A percentile compares a stretch with the other conserved stretches of the same genome.
Evolutionary conservation across 2,888 invertebrate genomes (phyloP).

Genomic region (Cylindroiulus punctatus): DNA sequence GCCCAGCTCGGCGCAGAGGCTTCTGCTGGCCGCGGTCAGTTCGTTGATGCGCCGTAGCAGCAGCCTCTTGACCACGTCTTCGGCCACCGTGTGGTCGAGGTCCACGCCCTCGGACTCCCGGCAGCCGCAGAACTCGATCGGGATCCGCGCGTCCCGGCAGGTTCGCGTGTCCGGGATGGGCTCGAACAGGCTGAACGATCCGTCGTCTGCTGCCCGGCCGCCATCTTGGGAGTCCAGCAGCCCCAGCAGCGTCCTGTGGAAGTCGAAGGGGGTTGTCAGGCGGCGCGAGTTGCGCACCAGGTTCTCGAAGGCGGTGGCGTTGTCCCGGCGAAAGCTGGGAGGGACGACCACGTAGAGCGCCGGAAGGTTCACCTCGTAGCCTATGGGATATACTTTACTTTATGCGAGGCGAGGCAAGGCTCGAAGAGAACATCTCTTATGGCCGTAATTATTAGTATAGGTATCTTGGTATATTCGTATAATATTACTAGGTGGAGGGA

Average conservation of each 20-base stretch:
- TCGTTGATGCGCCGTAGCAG: not conserved
- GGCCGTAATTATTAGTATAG: too few species aligned
- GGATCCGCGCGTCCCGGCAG: slow-evolving; percentile 33
- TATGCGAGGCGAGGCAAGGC: too few species aligned
- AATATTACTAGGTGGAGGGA: too few species aligned
- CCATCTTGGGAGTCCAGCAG: not conserved
- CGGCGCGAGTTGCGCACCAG: not conserved
- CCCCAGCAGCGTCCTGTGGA: slow-evolving; percentile 12
- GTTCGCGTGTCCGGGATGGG: slow-evolving; percentile 24
- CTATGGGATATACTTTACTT: too few species aligned
- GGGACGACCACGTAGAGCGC: slow-evolving; percentile 40
- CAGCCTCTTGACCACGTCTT: not conserved
- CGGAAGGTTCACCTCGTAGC: slow-evolving; percentile 51
- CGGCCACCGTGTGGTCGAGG: not conserved
- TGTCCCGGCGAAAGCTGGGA: slow-evolving; percentile 67
- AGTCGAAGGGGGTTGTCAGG: slow-evolving; percentile 36
- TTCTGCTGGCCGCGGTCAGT: not conserved
- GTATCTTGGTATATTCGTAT: too few species aligned
- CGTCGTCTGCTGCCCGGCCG: not conserved
- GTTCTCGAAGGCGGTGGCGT: slow-evolving; percentile 71
- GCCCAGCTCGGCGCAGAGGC: not conserved
- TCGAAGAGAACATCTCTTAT: too few species aligned
- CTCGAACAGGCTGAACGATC: not conserved
- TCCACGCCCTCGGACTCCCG: not conserved
- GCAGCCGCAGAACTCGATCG: slow-evolving; percentile 46